Evolutionary conservation across 2,113 vertebrate species (phyloP), one percentile per base, ranked within the genome.

Genomic region (Barnardius zonarius): DNA sequence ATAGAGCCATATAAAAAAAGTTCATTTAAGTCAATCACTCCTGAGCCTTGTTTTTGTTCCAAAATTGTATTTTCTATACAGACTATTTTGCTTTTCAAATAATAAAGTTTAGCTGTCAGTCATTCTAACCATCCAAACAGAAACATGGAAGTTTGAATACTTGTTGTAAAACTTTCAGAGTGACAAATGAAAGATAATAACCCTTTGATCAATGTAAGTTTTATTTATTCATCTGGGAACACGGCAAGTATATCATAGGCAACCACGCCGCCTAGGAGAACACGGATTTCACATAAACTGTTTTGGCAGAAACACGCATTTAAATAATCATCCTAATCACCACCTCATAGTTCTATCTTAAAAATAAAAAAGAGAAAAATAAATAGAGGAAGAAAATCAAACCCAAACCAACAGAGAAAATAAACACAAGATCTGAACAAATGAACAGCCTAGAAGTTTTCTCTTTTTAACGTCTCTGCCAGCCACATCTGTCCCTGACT

Each of bases 311-410:
- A 88, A 86, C 43, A 67, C 30, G 0, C 75, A 96, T 88, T 88
- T 68, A 88, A 82, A 96, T 94, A 95, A 94, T 86, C 82, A 91
- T 55, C 63, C 92, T 91, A 95, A 95, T 94, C 70, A 93, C 59
- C 86, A 52, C 57, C 91, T 91, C 73, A 22, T 59, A 49, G 9
- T 30, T 44, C 44, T 54, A 81, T 85, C 81, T 88, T 52, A 1
- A 55, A 92, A 82, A 66, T 63, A 74, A 77, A 74, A 48, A 86
- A 43, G 12, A 24, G 22, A n/a, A 52, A 14, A 8, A 28, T 35
- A 59, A 59, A 59, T 35, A 59, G 57, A 59, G 33, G 41, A 30
- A 31, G 23, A 12, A n/a, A 27, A 72, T 7, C 11, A 49, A 86
- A n/a, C n/a, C 3, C 39, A 39, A 46, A 80, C 35, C 10, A 39